Evolutionary conservation across 2,888 invertebrate genomes (phyloP).

Genomic region (Dimorphilus gyrociliatus): DNA sequence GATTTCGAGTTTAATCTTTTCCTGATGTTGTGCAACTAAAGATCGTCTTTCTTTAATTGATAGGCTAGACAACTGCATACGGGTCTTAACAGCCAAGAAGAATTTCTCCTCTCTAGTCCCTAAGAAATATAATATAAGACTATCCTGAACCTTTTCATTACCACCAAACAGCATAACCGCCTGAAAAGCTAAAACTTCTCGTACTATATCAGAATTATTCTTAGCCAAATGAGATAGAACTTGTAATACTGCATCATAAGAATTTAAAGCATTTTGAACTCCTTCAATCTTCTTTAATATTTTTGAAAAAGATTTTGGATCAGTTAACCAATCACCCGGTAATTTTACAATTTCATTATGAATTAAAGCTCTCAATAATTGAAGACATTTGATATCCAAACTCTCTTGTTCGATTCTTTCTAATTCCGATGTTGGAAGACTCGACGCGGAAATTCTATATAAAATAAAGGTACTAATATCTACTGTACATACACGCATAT

Average conservation of each 20-base stretch:
- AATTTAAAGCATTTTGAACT: constrained; percentile 24
- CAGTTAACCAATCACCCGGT: constrained; percentile 26
- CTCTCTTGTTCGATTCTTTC: constrained; percentile 24
- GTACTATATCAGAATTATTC: constrained; percentile 21
- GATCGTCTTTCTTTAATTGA: constrained; percentile 31
- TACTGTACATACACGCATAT: background rate
- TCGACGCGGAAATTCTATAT: constrained; percentile 23
- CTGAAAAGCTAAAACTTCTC: constrained; percentile 28
- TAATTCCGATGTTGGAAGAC: constrained; percentile 21
- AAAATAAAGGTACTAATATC: background rate
- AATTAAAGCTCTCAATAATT: constrained; percentile 27
- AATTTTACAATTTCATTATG: constrained; percentile 32
- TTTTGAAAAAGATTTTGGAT: constrained; percentile 10
- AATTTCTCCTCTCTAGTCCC: constrained; percentile 35
- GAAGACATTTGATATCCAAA: constrained; percentile 32
- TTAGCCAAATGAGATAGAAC: constrained; percentile 25
- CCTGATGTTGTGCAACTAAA: constrained; percentile 29
- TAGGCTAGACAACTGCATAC: constrained; percentile 28
- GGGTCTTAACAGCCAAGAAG: constrained; percentile 29
- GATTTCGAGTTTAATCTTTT: constrained; percentile 27
- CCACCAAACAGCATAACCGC: constrained; percentile 27
- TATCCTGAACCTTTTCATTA: constrained; percentile 28
- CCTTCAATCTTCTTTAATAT: constrained; percentile 14
- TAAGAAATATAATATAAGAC: constrained; percentile 16
- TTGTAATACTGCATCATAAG: constrained; percentile 19